Conservation (phyloP, 2,888 invertebrate genomes). For the Eupithecia centaureata region DNA sequence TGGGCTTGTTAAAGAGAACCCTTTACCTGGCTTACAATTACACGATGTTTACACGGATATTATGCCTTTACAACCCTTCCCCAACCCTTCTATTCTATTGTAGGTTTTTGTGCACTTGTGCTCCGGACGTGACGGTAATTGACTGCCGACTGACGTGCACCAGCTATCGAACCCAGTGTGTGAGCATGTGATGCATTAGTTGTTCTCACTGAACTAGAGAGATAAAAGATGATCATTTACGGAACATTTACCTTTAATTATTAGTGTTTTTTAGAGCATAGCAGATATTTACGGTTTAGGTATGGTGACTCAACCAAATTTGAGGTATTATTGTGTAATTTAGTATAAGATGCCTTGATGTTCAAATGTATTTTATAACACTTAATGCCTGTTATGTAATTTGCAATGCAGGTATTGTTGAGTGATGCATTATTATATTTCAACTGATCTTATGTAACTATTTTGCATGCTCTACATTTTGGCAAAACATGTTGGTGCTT, state of each 20-base stretch:
- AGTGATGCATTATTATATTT: no score
- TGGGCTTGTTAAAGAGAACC: constrained; percentile 59
- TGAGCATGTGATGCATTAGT: constrained; percentile 8
- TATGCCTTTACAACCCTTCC: constrained; percentile 74
- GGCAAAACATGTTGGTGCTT: no score
- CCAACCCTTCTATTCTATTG: constrained; percentile 78
- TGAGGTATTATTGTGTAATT: no score
- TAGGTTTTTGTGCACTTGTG: constrained; percentile 73
- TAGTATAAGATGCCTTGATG: no score
- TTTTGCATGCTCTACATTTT: no score
- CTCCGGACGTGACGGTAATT: constrained; percentile 63
- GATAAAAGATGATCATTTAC: background rate
- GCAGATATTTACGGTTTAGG: background rate
- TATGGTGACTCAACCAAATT: background rate
- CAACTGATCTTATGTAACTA: no score
- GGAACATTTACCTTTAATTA: background rate
- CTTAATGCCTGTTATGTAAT: no score
- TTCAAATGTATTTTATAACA: no score
- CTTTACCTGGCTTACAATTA: constrained; percentile 78
- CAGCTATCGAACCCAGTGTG: constrained; percentile 33
- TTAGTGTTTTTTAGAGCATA: background rate
- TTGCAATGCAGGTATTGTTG: no score
- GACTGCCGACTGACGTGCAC: constrained; percentile 49
- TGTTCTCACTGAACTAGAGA: background rate
- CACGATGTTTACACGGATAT: constrained; percentile 81